Conservation (phyloP, 2,113 vertebrate genomes). For the Eonycteris spelaea region DNA sequence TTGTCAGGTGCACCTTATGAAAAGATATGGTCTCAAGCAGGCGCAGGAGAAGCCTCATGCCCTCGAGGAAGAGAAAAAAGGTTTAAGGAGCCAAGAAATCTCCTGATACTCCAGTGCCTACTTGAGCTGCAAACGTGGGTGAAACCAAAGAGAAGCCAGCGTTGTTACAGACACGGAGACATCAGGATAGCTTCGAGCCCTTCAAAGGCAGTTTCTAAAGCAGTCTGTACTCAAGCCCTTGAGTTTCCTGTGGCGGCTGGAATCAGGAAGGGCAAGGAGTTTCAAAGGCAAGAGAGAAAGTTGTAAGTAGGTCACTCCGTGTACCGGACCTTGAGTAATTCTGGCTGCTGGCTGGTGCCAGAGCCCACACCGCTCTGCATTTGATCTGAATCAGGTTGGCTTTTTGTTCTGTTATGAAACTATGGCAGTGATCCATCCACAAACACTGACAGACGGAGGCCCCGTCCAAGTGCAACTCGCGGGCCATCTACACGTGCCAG, state of each 20-base stretch:
- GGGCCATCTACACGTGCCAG: fast-evolving
- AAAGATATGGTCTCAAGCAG: not conserved
- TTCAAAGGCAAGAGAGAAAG: not conserved
- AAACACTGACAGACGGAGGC: not conserved
- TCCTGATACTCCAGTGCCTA: too few relatives aligned
- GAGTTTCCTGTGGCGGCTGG: not conserved
- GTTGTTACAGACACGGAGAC: not conserved
- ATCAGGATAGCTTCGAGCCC: not conserved
- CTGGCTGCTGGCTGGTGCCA: not conserved
- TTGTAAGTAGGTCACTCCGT: not conserved
- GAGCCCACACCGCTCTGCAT: not conserved
- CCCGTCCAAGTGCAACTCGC: fast-evolving
- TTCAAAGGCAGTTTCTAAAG: not conserved
- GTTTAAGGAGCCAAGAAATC: not conserved
- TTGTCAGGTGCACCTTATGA: not conserved
- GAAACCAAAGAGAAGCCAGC: not conserved
- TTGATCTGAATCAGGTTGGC: not conserved
- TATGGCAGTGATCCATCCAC: not conserved
- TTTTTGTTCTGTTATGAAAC: not conserved
- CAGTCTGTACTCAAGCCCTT: not conserved
- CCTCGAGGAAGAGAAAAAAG: not conserved
- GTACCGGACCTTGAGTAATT: not conserved
- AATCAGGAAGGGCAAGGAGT: not conserved
- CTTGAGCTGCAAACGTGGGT: not conserved
- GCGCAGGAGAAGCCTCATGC: not conserved